Evolutionary conservation across 2,797 vertebrate species (phyloP), one percentile per base, ranked within the genome.

Genomic region (Alauda arvensis): DNA sequence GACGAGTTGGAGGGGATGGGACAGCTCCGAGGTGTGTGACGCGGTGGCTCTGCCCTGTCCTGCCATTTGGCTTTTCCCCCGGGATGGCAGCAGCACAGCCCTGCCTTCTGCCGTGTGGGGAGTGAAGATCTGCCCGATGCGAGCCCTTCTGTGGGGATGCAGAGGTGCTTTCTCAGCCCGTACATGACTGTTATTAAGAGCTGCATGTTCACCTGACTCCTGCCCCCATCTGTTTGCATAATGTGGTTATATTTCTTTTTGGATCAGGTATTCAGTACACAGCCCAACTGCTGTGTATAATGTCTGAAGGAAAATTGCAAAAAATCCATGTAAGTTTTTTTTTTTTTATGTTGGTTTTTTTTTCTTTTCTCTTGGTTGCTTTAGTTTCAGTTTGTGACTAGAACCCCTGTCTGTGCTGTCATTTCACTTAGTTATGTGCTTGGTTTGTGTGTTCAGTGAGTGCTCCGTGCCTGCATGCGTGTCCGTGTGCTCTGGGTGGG

Each of bases 281-380:
- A 93, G 95, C 89, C 86, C 90, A 70, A 17, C 93, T 40, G 94
- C 94, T 93, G 94, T 91, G 94, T 95, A 28, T 92, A 89, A 95
- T 94, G 94, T 93, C 91, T 86, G 93, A 94, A 92, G 94, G 94
- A 77, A 94, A 94, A 96, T 91, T 90, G 89, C 83, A 88, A 82
- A 84, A 93, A 93, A 93, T 93, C 85, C 91, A 71, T 95, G 93
- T 95, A 93, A 95, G 93, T 95, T 10, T 29, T 66, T 18, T 43
- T 17, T 15, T 6, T 18, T 23, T 12, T 7, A 4, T 6, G 16
- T 18, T 34, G 45, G 43, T 12, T 24, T 33, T 17, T n/a, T 26
- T 25, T 9, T 29, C 23, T 23, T 7, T 18, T 28, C 20, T 37
- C 19, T 26, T 19, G 10, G 9, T 78, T 56, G 14, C 6, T 43